These are phyloP conservation scores for Rhyacophila evoluta DNA, from an alignment of 2,888 invertebrate species.

Conservation along the genomic window DNA sequence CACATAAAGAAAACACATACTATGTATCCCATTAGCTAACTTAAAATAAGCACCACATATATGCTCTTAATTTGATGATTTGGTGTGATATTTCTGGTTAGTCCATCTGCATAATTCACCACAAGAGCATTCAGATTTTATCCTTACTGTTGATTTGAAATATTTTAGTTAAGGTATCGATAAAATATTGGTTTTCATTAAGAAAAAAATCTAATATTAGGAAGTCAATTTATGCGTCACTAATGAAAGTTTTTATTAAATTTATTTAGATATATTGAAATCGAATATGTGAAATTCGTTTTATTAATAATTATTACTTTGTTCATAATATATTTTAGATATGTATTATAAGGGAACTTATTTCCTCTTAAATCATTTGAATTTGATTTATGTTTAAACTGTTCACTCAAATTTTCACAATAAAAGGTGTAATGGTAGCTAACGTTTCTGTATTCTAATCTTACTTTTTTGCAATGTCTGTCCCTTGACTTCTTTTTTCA, in stretches of 20 bases:
- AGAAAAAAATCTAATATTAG: neutral
- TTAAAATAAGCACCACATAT: neutral
- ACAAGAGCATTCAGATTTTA: constrained; percentile 25
- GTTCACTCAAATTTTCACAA: neutral
- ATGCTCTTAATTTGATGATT: neutral
- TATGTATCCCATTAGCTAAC: too few relatives aligned
- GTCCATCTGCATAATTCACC: too few relatives aligned
- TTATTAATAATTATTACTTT: neutral
- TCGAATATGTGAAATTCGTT: neutral
- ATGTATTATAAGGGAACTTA: neutral
- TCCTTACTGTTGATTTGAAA: constrained; percentile 29
- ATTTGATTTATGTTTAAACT: neutral
- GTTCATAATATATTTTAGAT: neutral
- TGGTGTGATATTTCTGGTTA: neutral
- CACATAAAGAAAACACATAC: too few relatives aligned
- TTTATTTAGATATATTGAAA: constrained; percentile 4
- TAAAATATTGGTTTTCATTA: constrained; percentile 21
- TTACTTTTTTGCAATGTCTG: neutral
- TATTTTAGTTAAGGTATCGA: constrained; percentile 23
- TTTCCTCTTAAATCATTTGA: neutral
- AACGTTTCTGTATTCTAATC: neutral
- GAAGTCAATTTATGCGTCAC: constrained; percentile 29
- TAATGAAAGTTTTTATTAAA: constrained; percentile 16
- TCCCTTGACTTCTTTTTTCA: neutral
- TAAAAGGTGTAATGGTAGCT: neutral